Conservation (phyloP, 2,113 vertebrate genomes). For the Hippopotamus amphibius region DNA sequence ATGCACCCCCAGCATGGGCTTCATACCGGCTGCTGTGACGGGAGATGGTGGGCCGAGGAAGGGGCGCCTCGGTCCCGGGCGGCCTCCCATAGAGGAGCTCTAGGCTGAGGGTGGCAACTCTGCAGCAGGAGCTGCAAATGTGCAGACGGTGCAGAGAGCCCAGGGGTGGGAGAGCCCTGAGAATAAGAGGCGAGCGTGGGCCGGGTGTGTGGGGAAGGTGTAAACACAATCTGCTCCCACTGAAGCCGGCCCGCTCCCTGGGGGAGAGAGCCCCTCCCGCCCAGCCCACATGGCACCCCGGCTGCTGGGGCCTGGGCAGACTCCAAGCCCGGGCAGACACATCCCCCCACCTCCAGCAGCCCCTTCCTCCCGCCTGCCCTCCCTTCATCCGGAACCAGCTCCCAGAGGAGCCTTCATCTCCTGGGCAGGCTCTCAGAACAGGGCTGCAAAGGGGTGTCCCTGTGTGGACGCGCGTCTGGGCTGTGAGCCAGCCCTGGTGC, state of each 20-base stretch:
- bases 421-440: not conserved
- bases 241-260: constrained; percentile 62
- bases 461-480: constrained; percentile 37
- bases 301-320: constrained; percentile 25
- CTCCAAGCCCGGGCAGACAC: not conserved
- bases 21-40: not conserved
- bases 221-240: constrained; percentile 78
- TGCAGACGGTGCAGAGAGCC: constrained; percentile 27
- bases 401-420: not conserved
- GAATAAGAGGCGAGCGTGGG: constrained; percentile 62
- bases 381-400: not conserved
- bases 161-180: constrained; percentile 64
- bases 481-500: not conserved
- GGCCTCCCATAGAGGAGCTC: not conserved
- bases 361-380: not conserved
- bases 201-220: constrained; percentile 66
- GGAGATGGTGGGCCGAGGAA: not conserved
- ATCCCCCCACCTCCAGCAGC: not conserved
- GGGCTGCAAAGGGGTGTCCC: not conserved
- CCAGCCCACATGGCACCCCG: constrained; percentile 67
- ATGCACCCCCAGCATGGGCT: not conserved
- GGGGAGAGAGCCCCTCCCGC: constrained; percentile 35
- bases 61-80: not conserved
- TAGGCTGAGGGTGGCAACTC: not conserved
- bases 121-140: constrained; percentile 8